Conservation (phyloP, 1,140 invertebrate genomes). For the Lordiphosa mommai region DNA sequence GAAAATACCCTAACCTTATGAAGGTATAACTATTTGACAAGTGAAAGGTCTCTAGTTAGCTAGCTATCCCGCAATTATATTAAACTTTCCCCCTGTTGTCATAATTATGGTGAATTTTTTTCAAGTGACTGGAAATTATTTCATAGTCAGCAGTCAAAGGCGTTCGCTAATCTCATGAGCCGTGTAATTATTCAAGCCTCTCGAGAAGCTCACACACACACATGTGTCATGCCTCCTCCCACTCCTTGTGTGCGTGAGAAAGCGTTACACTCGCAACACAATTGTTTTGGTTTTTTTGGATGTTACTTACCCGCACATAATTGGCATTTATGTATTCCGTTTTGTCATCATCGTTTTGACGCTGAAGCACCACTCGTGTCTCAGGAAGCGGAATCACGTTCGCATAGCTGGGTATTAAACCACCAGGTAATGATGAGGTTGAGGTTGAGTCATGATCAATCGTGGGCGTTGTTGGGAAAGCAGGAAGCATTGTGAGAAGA, state of each 20-base stretch:
- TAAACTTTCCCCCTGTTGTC: conserved; percentile 32
- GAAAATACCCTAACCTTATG: neutral
- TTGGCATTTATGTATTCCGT: conserved; percentile 96
- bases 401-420: conserved; percentile 85
- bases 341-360: conserved; percentile 85
- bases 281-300: conserved; percentile 29
- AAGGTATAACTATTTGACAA: no score
- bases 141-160: conserved; percentile 29
- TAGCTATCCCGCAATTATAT: conserved; percentile 16
- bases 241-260: conserved; percentile 15
- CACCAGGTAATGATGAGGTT: conserved; percentile 31
- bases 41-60: neutral
- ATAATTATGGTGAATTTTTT: conserved; percentile 23
- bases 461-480: conserved; percentile 12
- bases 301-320: conserved; percentile 86
- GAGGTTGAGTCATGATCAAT: conserved; percentile 25
- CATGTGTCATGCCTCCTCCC: no score
- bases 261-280: conserved; percentile 35
- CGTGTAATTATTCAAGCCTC: conserved; percentile 44
- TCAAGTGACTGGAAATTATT: conserved; percentile 12
- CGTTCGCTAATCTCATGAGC: conserved; percentile 26
- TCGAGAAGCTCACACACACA: no score
- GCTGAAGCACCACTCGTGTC: conserved; percentile 88
- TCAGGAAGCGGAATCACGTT: conserved; percentile 95
- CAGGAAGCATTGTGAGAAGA: conserved; percentile 33